Conservation (phyloP, 2,888 invertebrate species). For the Agriopis leucophaearia region DNA sequence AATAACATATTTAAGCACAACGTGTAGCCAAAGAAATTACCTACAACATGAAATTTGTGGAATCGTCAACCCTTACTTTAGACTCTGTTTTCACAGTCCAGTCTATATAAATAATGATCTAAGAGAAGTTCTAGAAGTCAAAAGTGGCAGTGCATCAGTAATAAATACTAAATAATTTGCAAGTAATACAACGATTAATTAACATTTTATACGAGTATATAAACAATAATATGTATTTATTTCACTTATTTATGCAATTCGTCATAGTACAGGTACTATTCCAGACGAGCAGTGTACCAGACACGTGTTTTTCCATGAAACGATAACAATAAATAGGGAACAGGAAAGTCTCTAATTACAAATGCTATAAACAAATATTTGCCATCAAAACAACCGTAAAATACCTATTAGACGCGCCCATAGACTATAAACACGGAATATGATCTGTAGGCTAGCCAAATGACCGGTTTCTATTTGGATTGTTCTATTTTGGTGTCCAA, state of each 20-base stretch:
- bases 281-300: slow-evolving; percentile 3
- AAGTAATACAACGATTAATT: too few species aligned
- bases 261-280: slow-evolving; percentile 26
- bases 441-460: slow-evolving; percentile 50
- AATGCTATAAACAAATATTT: slow-evolving; percentile 61
- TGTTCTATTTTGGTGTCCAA: background rate
- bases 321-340: slow-evolving; percentile 42
- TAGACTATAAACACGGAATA: slow-evolving; percentile 59
- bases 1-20: too few species aligned
- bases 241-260: background rate
- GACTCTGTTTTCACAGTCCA: too few species aligned
- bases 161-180: too few species aligned
- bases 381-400: slow-evolving; percentile 60
- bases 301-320: slow-evolving; percentile 35
- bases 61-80: too few species aligned
- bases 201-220: too few species aligned
- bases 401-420: slow-evolving; percentile 64
- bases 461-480: slow-evolving; percentile 4
- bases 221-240: background rate
- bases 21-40: too few species aligned
- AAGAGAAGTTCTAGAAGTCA: too few species aligned
- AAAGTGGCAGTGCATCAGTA: too few species aligned
- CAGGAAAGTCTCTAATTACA: slow-evolving; percentile 60
- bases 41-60: too few species aligned
- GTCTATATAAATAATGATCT: too few species aligned